Percentiles rank a stretch among this genome's conserved stretches.
Conservation (phyloP, 1,140 invertebrate genomes). For the Aphidius ervi region DNA sequence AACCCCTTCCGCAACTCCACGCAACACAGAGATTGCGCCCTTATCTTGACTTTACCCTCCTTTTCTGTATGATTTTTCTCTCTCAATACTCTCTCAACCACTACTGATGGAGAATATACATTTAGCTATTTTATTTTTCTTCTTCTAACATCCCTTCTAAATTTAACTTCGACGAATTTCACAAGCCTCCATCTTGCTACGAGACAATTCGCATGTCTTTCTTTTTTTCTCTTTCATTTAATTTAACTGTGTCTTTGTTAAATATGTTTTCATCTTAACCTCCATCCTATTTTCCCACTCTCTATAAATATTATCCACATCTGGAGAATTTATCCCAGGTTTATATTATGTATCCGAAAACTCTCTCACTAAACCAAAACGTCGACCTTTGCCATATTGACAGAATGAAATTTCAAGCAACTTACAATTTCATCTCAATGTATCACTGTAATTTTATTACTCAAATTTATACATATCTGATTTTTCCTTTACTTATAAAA, state of each 20-base stretch:
- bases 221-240: not conserved
- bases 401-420: not conserved
- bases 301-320: not conserved
- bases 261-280: conserved; percentile 6
- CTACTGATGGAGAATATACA: conserved; percentile 5
- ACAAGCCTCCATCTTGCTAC: conserved; percentile 23
- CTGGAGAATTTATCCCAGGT: not conserved
- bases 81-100: conserved; percentile 24
- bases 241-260: conserved; percentile 5
- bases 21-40: conserved; percentile 37
- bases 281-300: conserved; percentile 8
- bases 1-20: conserved; percentile 26
- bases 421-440: not conserved
- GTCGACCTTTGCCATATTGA: not conserved
- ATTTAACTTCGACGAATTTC: conserved; percentile 15
- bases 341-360: no score
- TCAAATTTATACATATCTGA: no score
- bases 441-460: no score
- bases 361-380: no score
- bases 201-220: conserved; percentile 13
- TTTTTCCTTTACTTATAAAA: no score
- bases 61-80: conserved; percentile 19
- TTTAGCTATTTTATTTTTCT: conserved; percentile 14
- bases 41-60: conserved; percentile 30
- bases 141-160: conserved; percentile 5